Evolutionary conservation across 2,113 vertebrate species (phyloP).

Genomic region (Takifugu bimaculatus): DNA sequence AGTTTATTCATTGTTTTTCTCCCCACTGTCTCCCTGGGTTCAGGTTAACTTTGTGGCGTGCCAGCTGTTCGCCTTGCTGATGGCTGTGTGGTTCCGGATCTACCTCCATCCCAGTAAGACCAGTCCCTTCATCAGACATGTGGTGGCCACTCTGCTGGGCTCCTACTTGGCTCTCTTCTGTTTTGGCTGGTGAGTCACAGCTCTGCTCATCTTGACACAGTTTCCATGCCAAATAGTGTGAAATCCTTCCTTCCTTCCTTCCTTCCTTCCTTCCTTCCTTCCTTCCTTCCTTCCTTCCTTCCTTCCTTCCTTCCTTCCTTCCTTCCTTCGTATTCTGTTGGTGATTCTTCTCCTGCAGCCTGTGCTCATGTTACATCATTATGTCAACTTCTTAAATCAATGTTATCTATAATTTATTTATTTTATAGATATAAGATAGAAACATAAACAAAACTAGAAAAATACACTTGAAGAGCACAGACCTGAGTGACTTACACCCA

Average conservation of each 20-base stretch:
- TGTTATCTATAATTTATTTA: no score
- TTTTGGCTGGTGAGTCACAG: conserved; percentile 94
- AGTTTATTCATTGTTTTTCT: background rate
- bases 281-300: conserved; percentile 11
- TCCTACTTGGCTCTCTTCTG: conserved; percentile 98
- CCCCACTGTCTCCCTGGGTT: conserved; percentile 4
- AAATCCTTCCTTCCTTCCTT: conserved; percentile 2
- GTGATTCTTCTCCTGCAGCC: no score
- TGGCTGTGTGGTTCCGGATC: conserved; percentile 92
- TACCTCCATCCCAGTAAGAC: conserved; percentile 96
- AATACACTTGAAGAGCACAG: no score
- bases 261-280: background rate
- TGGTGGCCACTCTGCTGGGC: conserved; percentile 93
- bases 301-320: no score
- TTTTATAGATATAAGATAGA: no score
- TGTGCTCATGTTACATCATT: no score
- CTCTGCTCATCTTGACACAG: conserved; percentile 6
- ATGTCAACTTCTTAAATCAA: no score
- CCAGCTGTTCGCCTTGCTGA: conserved; percentile 94
- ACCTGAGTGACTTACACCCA: no score
- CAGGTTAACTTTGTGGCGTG: conserved; percentile 99
- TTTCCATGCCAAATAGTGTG: conserved; percentile 11
- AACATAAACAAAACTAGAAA: no score
- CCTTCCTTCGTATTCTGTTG: background rate
- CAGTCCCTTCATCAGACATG: conserved; percentile 91